Evolutionary conservation across 2,797 vertebrate species (phyloP), one percentile per base, ranked within the genome.

Genomic region (Clarias pachynema): DNA sequence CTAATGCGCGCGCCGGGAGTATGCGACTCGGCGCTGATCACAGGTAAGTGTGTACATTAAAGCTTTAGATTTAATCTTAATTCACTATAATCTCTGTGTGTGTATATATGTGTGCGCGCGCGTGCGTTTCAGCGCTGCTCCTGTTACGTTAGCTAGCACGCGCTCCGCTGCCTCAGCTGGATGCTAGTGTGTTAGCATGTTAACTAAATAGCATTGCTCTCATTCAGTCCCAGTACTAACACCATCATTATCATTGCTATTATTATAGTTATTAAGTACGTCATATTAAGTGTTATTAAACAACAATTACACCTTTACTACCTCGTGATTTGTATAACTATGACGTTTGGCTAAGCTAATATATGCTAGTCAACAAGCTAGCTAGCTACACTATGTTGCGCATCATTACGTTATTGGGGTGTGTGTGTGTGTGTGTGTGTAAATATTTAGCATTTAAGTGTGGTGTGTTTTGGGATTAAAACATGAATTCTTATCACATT

Each of bases 1-100:
- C 94, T 95, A 90, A 96, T 95, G 95, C 93, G 91, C 91, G 90
- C 91, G 88, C 92, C 86, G 90, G 92, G 94, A 95, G 91, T 82
- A 95, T 95, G 95, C 94, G 94, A 91, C 89, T 92, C 90, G 90
- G 91, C 84, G 92, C 92, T 86, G 84, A 92, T 82, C 66, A 72
- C 89, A 96, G 95, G 95, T 95, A 83, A 92, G 94, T 91, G 22
- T 22, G n/a, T 3, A 0, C 37, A 10, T 49, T 16, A 8, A 15
- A 4, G 15, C 6, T 8, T 44, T 44, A 24, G 15, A 44, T 44
- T 18, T 20, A 15, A 8, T 7, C 53, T 0, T 10, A 34, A n/a
- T 40, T 63, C 20, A 79, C 40, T 20, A 7, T 59, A 44, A 49
- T 49, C 10, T 49, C 1, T 49, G 22, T 75, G 44, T 75, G n/a